Percentiles rank a stretch among this genome's conserved stretches.
phyloP scores from a whole-genome alignment of 2,888 invertebrate genomes.

The Uloborus plumipes region DNA sequence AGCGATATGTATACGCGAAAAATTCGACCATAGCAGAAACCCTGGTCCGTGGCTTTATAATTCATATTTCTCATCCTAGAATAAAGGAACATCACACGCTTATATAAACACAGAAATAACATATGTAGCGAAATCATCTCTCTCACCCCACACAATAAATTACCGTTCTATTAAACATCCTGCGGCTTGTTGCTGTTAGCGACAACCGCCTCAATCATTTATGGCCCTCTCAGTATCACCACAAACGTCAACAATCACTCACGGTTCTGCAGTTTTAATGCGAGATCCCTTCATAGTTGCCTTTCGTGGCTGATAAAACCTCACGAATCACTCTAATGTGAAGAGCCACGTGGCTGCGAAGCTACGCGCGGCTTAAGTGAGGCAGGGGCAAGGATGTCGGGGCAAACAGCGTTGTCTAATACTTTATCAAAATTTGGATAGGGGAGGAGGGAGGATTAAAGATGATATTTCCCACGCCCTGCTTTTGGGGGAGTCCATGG shows the following conservation, averaged over 20 bases:
- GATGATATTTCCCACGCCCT: slow-evolving; percentile 48
- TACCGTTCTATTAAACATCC: no score
- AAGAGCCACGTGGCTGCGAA: neutral
- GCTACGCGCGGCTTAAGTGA: slow-evolving; percentile 19
- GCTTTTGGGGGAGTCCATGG: neutral
- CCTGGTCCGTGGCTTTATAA: no score
- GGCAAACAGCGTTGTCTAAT: slow-evolving; percentile 53
- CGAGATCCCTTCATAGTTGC: slow-evolving; percentile 19
- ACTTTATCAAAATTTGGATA: slow-evolving; percentile 54
- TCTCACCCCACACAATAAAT: no score
- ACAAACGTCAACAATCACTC: slow-evolving; percentile 15
- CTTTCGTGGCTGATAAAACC: slow-evolving; percentile 7
- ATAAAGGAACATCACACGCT: no score
- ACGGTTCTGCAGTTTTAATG: slow-evolving; percentile 38
- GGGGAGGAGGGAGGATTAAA: slow-evolving; percentile 20
- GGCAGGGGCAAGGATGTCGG: slow-evolving; percentile 9
- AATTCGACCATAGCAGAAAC: no score
- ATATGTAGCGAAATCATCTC: no score
- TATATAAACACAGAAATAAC: no score
- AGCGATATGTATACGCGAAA: no score
- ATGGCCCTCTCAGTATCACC: neutral
- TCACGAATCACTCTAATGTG: no score
- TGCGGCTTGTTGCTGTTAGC: no score
- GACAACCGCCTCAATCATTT: no score
- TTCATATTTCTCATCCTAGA: no score